Evolutionary conservation across 2,113 vertebrate species (phyloP), one percentile per base, ranked within the genome.

Genomic region (Gobiocypris rarus): DNA sequence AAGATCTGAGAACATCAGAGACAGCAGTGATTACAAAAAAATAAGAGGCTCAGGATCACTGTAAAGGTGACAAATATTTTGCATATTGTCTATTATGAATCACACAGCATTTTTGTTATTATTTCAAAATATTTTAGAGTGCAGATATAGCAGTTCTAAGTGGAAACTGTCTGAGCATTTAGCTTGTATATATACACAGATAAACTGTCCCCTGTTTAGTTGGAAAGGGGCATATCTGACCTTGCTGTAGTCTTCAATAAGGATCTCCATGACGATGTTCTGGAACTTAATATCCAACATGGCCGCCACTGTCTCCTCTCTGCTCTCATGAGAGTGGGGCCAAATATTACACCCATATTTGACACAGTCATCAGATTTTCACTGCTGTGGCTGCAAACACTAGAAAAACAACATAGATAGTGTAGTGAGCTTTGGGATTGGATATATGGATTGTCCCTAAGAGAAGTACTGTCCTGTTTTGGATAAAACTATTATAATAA

Each of bases 221-320:
- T n/a, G 10, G 63, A 38, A 31, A 70, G 19, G 17, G 19, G 17
- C 45, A 81, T 38, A 22, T 52, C 87, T 67, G 83, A 99, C 98
- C 97, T 97, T 99, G 85, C 93, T 91, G 61, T 94, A 95, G 86
- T 98, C 96, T 87, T 98, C 97, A 1, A 99, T 99, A 76, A 99
- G 94, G 90, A 99, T 98, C 93, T 99, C 98, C 0, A 97, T 95
- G 0, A 99, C 96, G 0, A 99, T 99, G 90, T 99, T 99, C 89
- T 99, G 98, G 91, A 99, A 99, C 92, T 99, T 99, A 91, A 99
- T 99, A 83, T 99, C 97, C 95, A 99, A 94, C 98, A 99, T 99
- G 3, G 98, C 98, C 0, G 97, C 98, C 85, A 99, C 98, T 0
- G 97, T 99, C 89, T 98, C 98, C 90, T 96, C 90, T 98, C 95